Evolutionary conservation across 1,140 invertebrate genomes (phyloP).

Genomic region (Metaphire vulgaris): DNA sequence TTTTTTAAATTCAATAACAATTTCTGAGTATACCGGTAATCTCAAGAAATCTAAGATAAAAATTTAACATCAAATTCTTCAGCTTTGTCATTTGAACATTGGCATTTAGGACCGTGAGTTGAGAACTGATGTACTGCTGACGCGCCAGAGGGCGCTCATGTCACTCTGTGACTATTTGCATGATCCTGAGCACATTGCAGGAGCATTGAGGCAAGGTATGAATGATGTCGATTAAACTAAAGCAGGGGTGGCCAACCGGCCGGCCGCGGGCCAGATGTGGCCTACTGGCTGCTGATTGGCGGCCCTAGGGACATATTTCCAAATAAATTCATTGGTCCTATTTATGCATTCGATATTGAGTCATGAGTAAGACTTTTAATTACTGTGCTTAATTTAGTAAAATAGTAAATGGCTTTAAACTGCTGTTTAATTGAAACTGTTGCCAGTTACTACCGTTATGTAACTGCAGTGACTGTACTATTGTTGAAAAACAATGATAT

Average conservation of each 20-base stretch:
- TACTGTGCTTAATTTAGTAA: not conserved
- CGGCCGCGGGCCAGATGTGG: not conserved
- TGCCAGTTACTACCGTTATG: too few relatives aligned
- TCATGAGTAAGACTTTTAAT: not conserved
- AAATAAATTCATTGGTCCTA: not conserved
- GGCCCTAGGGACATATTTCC: too few relatives aligned
- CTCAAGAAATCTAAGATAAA: too few relatives aligned
- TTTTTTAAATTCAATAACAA: not conserved
- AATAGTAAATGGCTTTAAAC: too few relatives aligned
- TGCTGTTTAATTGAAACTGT: too few relatives aligned
- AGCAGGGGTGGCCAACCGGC: not conserved
- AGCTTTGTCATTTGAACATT: not conserved
- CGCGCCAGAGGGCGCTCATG: constrained; percentile 49
- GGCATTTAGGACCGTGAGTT: constrained; percentile 49
- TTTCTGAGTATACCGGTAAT: not conserved
- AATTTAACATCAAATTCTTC: too few relatives aligned
- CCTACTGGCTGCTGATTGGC: too few relatives aligned
- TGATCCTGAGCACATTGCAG: constrained; percentile 52
- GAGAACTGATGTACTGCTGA: constrained; percentile 43
- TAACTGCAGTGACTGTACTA: too few relatives aligned
- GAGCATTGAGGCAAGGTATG: constrained; percentile 45
- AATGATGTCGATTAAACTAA: too few relatives aligned
- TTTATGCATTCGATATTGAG: not conserved
- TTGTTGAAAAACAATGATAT: too few relatives aligned
- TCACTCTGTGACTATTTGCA: constrained; percentile 52